Conservation (phyloP, 2,888 invertebrate species). For the Heliconius hortense region DNA sequence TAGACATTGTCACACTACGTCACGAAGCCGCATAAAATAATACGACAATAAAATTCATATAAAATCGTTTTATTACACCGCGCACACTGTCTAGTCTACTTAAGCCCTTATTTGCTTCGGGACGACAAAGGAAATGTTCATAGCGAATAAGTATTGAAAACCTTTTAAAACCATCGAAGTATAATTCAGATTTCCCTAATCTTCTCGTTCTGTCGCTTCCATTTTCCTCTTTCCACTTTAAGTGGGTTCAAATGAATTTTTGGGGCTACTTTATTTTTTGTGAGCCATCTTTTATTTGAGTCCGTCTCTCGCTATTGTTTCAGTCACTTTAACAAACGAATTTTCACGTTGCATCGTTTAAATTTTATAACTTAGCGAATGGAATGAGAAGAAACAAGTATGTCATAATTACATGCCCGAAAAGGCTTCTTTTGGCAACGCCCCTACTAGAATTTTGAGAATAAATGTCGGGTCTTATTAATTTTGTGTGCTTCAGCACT, state of each 20-base stretch:
- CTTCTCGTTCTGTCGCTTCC: slow-evolving; percentile 14
- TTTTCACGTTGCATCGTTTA: slow-evolving; percentile 21
- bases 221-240: slow-evolving; percentile 20
- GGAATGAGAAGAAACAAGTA: slow-evolving; percentile 25
- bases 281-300: slow-evolving; percentile 22
- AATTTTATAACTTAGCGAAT: slow-evolving; percentile 26
- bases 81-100: slow-evolving; percentile 7
- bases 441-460: background rate
- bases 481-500: background rate
- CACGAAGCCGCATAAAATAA: background rate
- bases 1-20: no score
- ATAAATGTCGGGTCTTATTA: background rate
- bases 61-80: background rate
- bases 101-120: slow-evolving; percentile 10
- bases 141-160: slow-evolving; percentile 22
- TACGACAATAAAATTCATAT: slow-evolving; percentile 2
- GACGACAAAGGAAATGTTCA: slow-evolving; percentile 19
- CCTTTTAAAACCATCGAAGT: slow-evolving; percentile 28
- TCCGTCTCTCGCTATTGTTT: slow-evolving; percentile 24
- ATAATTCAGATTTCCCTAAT: slow-evolving; percentile 27
- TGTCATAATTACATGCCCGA: slow-evolving; percentile 17
- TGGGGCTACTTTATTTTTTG: slow-evolving; percentile 27
- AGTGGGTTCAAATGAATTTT: slow-evolving; percentile 30
- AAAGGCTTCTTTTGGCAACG: slow-evolving; percentile 3
- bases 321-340: slow-evolving; percentile 29